phyloP scores from a whole-genome alignment of 1,140 invertebrate species.

The Calycopis cecrops region DNA sequence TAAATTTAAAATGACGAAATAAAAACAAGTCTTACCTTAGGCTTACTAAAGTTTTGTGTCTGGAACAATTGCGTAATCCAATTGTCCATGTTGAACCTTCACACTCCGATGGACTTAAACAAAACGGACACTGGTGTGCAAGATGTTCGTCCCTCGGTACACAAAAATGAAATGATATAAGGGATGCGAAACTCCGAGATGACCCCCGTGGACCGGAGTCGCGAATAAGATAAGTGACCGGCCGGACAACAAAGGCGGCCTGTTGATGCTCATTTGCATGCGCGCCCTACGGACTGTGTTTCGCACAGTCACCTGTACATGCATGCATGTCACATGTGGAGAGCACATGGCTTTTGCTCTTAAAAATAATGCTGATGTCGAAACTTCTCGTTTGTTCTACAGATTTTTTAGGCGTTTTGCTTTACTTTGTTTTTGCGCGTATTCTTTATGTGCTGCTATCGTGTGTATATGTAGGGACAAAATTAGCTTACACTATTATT shows the following conservation, averaged over 20 bases:
- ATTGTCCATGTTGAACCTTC: slow-evolving; percentile 44
- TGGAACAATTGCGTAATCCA: slow-evolving; percentile 66
- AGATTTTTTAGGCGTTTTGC: no score
- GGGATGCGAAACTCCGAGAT: slow-evolving; percentile 57
- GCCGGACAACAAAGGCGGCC: slow-evolving; percentile 40
- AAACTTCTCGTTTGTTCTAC: no score
- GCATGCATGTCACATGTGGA: no score
- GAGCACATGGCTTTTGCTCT: no score
- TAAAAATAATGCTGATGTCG: no score
- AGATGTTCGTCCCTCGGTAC: slow-evolving; percentile 53
- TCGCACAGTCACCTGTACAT: no score
- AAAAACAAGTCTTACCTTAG: slow-evolving; percentile 43
- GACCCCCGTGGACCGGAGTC: slow-evolving; percentile 38
- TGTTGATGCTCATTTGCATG: slow-evolving; percentile 53
- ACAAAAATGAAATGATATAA: slow-evolving; percentile 50
- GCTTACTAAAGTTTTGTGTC: slow-evolving; percentile 44
- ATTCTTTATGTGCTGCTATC: no score
- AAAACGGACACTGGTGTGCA: slow-evolving; percentile 12
- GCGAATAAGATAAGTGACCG: slow-evolving; percentile 42
- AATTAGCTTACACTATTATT: no score
- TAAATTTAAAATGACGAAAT: background rate
- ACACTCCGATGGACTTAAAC: slow-evolving; percentile 15
- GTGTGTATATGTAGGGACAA: no score
- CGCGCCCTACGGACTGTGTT: slow-evolving; percentile 2
- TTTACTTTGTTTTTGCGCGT: no score